Evolutionary conservation across 2,797 vertebrate genomes (phyloP).

Genomic region (Betta splendens): DNA sequence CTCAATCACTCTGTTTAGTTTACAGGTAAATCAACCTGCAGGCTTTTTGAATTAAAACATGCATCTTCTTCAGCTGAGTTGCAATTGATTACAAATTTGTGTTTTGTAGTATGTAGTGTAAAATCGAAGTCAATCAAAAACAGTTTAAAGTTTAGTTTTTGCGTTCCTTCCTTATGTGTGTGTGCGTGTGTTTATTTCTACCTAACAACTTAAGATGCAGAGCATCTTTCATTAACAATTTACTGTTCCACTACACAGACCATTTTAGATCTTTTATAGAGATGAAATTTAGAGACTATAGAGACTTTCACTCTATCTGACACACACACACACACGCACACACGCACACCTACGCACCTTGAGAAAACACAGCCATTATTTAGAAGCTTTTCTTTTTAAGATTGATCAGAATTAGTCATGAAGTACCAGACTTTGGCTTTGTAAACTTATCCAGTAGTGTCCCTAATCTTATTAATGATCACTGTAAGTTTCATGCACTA

Average conservation of each 20-base stretch:
- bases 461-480: background rate
- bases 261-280: background rate
- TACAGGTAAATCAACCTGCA: too few relatives aligned
- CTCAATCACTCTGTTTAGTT: too few relatives aligned
- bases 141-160: too few relatives aligned
- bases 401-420: constrained; percentile 4
- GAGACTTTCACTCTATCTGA: background rate
- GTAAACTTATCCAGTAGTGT: background rate
- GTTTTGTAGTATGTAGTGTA: background rate
- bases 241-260: background rate
- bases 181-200: background rate
- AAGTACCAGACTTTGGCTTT: constrained; percentile 5
- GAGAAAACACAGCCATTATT: background rate
- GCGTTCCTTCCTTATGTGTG: too few relatives aligned
- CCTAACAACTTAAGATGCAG: constrained; percentile 6
- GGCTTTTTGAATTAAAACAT: background rate
- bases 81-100: background rate
- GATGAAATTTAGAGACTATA: constrained; percentile 18
- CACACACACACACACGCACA: background rate
- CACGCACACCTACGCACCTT: background rate
- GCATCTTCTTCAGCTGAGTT: background rate
- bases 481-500: too few relatives aligned
- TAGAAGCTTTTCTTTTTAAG: constrained; percentile 11
- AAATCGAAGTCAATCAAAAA: too few relatives aligned
- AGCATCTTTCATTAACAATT: constrained; percentile 19